Evolutionary conservation across 2,113 vertebrate genomes (phyloP).

Genomic region (Pelmatolapia mariae): DNA sequence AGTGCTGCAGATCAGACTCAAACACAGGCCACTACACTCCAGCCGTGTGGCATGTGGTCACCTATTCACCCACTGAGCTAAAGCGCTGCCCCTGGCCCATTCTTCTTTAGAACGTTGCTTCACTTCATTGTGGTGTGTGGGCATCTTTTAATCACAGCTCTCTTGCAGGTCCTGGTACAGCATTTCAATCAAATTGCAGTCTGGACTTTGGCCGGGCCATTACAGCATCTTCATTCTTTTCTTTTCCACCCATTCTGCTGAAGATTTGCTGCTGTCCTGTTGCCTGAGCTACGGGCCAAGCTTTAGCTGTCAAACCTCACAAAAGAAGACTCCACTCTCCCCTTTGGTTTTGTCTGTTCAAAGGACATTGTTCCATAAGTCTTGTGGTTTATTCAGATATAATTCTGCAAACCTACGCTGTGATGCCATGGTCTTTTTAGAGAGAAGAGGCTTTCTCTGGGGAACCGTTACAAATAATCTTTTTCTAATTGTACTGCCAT

Average conservation of each 20-base stretch:
- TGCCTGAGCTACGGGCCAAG: neutral
- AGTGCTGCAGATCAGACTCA: neutral
- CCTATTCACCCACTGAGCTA: neutral
- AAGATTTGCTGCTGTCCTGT: neutral
- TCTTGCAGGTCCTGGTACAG: neutral
- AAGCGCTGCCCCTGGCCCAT: accelerated
- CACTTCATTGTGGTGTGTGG: neutral
- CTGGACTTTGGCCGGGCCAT: neutral
- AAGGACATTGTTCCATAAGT: neutral
- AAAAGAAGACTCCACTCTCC: neutral
- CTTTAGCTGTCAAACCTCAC: neutral
- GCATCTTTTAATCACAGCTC: neutral
- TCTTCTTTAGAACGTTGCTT: neutral
- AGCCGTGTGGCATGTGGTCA: neutral
- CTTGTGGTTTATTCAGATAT: neutral
- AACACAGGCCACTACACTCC: neutral
- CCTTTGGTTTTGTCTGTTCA: neutral
- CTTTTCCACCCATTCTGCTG: neutral
- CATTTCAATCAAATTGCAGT: neutral
- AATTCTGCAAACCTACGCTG: neutral
- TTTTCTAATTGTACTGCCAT: neutral
- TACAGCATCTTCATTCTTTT: neutral
- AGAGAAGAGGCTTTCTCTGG: neutral
- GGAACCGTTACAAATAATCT: neutral
- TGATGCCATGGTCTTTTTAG: neutral